A percentile compares a stretch with the other conserved stretches of the same genome.
Evolutionary conservation across 2,113 vertebrate genomes (phyloP).

Genomic region (Amazona guildingii): DNA sequence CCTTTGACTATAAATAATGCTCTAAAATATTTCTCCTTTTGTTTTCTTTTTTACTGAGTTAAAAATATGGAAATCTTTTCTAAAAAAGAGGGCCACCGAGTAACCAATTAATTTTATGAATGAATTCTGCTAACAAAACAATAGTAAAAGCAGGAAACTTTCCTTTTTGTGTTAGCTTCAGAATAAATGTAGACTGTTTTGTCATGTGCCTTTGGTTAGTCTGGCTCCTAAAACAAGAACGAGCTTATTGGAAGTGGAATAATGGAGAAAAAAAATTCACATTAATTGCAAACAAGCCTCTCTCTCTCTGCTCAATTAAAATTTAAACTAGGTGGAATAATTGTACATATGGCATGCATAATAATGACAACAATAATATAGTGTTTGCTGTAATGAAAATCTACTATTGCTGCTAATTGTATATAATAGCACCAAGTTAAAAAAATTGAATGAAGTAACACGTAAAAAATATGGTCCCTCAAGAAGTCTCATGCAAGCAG

Average conservation of each 20-base stretch:
- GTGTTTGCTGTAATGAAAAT: not conserved
- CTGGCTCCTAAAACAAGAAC: not conserved
- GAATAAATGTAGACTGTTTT: not conserved
- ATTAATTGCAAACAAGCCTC: slow-evolving; percentile 4
- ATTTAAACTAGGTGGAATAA: slow-evolving; percentile 53
- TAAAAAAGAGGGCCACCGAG: not conserved
- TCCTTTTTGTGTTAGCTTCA: not conserved
- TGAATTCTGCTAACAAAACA: not conserved
- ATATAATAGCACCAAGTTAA: not conserved
- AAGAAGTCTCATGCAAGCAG: not conserved
- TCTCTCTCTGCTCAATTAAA: slow-evolving; percentile 51
- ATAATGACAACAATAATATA: not conserved
- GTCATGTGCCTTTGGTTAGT: not conserved
- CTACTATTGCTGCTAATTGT: not conserved
- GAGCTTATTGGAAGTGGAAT: accelerated
- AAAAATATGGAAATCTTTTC: not conserved
- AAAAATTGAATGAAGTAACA: not conserved
- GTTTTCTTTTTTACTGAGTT: not conserved
- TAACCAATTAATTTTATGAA: not conserved
- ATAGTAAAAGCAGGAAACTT: not conserved
- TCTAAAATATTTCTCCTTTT: not conserved
- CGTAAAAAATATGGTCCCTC: not conserved
- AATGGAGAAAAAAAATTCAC: not conserved
- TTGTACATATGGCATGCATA: not conserved
- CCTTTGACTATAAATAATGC: not conserved